These are phyloP conservation scores for Pachyuromys duprasi DNA, from an alignment of 2,797 vertebrate genomes.

Conservation along the genomic window DNA sequence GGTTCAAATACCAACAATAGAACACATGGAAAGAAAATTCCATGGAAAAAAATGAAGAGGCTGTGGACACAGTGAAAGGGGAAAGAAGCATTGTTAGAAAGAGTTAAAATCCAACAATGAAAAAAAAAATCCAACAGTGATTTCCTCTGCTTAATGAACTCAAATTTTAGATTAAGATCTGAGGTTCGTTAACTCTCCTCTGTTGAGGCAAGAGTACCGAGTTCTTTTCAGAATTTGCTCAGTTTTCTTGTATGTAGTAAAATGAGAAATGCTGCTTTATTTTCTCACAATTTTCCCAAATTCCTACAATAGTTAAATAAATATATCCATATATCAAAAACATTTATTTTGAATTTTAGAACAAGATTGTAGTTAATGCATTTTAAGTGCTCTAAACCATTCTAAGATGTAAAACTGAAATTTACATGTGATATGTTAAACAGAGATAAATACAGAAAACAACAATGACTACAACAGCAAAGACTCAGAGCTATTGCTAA, in stretches of 20 bases:
- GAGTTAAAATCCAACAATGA: conserved; percentile 70
- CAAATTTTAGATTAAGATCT: conserved; percentile 74
- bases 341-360: conserved; percentile 79
- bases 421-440: conserved; percentile 59
- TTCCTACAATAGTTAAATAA: conserved; percentile 79
- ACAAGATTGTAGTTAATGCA: conserved; percentile 73
- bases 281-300: conserved; percentile 75
- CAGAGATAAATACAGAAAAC: neutral
- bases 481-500: conserved; percentile 40
- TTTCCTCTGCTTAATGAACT: conserved; percentile 75
- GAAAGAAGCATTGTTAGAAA: conserved; percentile 43
- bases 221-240: conserved; percentile 78
- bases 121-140: conserved; percentile 71
- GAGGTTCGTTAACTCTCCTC: conserved; percentile 76
- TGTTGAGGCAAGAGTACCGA: conserved; percentile 73
- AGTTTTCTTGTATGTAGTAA: conserved; percentile 78
- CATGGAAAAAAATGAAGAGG: conserved; percentile 1
- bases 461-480: neutral
- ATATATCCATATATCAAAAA: conserved; percentile 75
- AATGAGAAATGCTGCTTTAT: conserved; percentile 75
- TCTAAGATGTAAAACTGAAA: conserved; percentile 77
- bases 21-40: conserved; percentile 14
- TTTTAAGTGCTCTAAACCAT: conserved; percentile 77
- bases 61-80: neutral
- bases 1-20: neutral